These are phyloP conservation scores for Dastarcus helophoroides DNA, from an alignment of 2,888 invertebrate species.

Conservation along the genomic window DNA sequence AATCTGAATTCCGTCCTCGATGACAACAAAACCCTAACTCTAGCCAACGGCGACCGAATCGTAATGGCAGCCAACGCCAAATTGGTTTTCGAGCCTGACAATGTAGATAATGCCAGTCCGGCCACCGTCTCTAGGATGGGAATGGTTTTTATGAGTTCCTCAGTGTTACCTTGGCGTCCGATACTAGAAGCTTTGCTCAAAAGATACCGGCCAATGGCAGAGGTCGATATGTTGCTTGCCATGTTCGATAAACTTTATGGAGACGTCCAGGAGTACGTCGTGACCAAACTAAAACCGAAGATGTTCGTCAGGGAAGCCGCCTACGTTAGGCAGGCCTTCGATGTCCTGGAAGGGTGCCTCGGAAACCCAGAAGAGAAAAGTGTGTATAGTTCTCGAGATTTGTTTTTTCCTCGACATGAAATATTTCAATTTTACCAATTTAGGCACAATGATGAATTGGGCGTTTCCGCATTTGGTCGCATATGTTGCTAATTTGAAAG, in stretches of 20 bases:
- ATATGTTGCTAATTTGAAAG: too few species aligned
- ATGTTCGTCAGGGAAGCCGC: constrained; percentile 76
- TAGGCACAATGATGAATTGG: too few species aligned
- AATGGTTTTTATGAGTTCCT: constrained; percentile 83
- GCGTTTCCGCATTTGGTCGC: too few species aligned
- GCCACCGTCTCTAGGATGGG: constrained; percentile 86
- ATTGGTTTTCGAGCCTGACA: constrained; percentile 80
- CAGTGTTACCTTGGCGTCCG: constrained; percentile 71
- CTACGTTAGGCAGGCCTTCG: constrained; percentile 69
- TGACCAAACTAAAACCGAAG: constrained; percentile 57
- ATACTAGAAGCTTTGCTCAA: constrained; percentile 72
- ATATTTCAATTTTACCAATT: too few species aligned
- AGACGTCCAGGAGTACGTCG: constrained; percentile 58
- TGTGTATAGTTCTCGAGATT: constrained; percentile 17
- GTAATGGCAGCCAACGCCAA: constrained; percentile 79
- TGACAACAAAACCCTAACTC: constrained; percentile 79
- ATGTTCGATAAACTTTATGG: constrained; percentile 64
- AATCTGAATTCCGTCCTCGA: constrained; percentile 85
- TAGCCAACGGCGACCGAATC: constrained; percentile 85
- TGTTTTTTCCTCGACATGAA: too few species aligned
- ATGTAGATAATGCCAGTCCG: constrained; percentile 85
- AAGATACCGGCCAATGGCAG: constrained; percentile 45
- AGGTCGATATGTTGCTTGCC: constrained; percentile 50
- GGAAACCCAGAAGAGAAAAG: constrained; percentile 37
- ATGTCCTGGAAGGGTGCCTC: constrained; percentile 63